These are phyloP conservation scores for Leptatherina wallacei DNA, from an alignment of 2,797 vertebrate genomes.

Conservation along the genomic window DNA sequence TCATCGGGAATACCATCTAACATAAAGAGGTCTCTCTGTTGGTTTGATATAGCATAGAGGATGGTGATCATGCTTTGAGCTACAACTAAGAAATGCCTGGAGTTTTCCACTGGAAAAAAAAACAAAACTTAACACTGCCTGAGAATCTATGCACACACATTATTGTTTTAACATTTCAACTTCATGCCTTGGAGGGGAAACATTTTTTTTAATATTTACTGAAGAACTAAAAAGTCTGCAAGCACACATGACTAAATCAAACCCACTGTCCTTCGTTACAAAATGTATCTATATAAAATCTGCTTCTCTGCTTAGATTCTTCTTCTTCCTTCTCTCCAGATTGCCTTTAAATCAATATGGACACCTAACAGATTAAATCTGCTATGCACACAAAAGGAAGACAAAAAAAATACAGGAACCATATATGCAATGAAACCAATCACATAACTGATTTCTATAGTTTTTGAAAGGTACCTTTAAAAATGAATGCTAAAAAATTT, in stretches of 20 bases:
- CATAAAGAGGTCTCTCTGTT: neutral
- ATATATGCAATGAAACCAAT: conserved; percentile 55
- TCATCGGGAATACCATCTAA: neutral
- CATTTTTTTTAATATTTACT: too few species aligned
- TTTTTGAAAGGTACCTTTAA: conserved; percentile 44
- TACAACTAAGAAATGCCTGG: conserved; percentile 20
- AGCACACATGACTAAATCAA: too few species aligned
- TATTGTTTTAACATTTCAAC: conserved; percentile 35
- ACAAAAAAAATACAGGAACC: conserved; percentile 12
- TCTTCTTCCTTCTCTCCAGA: too few species aligned
- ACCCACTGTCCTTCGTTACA: too few species aligned
- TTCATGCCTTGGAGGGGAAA: too few species aligned
- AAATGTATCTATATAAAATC: too few species aligned
- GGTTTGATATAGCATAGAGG: conserved; percentile 33
- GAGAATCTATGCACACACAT: conserved; percentile 44
- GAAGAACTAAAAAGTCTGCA: too few species aligned
- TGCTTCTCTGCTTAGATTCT: too few species aligned
- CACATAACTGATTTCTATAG: conserved; percentile 53
- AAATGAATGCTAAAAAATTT: conserved; percentile 59
- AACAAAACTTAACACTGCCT: conserved; percentile 16
- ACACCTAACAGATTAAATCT: conserved; percentile 61
- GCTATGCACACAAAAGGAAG: conserved; percentile 21
- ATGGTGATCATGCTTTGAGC: conserved; percentile 55
- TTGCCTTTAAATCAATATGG: too few species aligned
- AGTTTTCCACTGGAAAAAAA: conserved; percentile 41